phyloP scores from a whole-genome alignment of 64 coral and sea anemone species.

The Montipora foliosa region DNA sequence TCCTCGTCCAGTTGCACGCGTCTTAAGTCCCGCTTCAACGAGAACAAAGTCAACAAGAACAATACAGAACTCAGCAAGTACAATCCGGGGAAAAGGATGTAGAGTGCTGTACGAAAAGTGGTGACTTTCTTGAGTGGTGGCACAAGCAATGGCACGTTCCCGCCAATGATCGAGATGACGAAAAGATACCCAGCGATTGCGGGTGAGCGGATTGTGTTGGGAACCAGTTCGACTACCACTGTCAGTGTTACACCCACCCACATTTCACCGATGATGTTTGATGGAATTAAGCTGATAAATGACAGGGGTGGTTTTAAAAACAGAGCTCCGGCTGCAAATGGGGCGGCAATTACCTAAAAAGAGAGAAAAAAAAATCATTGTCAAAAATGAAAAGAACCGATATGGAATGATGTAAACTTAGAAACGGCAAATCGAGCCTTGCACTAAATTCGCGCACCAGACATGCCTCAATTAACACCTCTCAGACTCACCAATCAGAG shows the following conservation, averaged over 20 bases:
- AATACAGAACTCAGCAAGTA: conserved; percentile 89
- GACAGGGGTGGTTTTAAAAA: conserved; percentile 87
- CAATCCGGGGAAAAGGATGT: conserved; percentile 89
- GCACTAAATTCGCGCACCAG: too few species aligned
- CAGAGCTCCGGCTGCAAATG: conserved; percentile 91
- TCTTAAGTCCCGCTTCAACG: conserved; percentile 83
- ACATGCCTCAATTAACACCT: too few species aligned
- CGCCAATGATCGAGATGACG: conserved; percentile 95
- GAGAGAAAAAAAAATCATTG: conserved; percentile 21
- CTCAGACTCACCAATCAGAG: too few species aligned
- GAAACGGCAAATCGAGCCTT: too few species aligned
- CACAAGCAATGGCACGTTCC: conserved; percentile 89
- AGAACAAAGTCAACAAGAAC: conserved; percentile 94
- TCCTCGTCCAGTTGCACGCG: conserved; percentile 38
- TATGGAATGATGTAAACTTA: too few species aligned
- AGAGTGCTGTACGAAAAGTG: conserved; percentile 80
- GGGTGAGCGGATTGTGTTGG: conserved; percentile 79
- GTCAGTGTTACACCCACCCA: conserved; percentile 97
- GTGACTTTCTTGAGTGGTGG: conserved; percentile 82
- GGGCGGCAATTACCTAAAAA: conserved; percentile 84
- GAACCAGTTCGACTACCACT: conserved; percentile 95
- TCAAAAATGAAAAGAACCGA: too few species aligned
- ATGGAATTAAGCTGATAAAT: conserved; percentile 93
- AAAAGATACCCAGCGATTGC: conserved; percentile 93
- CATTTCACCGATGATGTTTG: conserved; percentile 97